phyloP scores from a whole-genome alignment of 2,888 invertebrate species.

The Polyommatus icarus region DNA sequence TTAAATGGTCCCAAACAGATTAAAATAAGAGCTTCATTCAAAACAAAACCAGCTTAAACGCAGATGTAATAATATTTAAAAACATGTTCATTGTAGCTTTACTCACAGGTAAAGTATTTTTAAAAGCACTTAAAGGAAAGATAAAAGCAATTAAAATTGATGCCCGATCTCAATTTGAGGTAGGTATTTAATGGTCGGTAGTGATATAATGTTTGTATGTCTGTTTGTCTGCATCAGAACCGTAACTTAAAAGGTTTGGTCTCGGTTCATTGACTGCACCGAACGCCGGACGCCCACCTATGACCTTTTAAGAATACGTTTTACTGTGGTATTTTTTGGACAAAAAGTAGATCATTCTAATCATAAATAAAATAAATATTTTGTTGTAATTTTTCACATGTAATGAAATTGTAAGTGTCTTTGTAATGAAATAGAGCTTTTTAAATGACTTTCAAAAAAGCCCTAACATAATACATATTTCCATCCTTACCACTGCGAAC shows the following conservation, averaged over 20 bases:
- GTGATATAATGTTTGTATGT: not conserved
- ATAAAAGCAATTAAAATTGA: constrained; percentile 22
- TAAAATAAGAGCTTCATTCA: not conserved
- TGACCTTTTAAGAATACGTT: not conserved
- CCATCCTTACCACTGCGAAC: too few species aligned
- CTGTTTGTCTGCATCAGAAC: not conserved
- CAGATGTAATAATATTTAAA: constrained; percentile 8
- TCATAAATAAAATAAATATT: not conserved
- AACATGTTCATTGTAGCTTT: not conserved
- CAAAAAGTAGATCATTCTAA: not conserved
- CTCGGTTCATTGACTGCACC: not conserved
- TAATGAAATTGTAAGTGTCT: too few species aligned
- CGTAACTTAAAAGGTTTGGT: not conserved
- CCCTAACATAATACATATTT: too few species aligned
- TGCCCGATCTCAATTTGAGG: not conserved
- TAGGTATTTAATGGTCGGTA: not conserved
- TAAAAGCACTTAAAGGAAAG: constrained; percentile 25
- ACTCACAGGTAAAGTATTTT: constrained; percentile 3
- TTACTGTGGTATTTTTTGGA: not conserved
- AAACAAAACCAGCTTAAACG: not conserved
- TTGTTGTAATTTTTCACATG: too few species aligned
- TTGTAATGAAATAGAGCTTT: too few species aligned
- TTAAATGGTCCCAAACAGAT: not conserved
- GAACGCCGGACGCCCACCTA: not conserved
- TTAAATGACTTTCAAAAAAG: too few species aligned